Evolutionary conservation across 2,888 invertebrate genomes (phyloP).

Genomic region (Bombyx huttoni): DNA sequence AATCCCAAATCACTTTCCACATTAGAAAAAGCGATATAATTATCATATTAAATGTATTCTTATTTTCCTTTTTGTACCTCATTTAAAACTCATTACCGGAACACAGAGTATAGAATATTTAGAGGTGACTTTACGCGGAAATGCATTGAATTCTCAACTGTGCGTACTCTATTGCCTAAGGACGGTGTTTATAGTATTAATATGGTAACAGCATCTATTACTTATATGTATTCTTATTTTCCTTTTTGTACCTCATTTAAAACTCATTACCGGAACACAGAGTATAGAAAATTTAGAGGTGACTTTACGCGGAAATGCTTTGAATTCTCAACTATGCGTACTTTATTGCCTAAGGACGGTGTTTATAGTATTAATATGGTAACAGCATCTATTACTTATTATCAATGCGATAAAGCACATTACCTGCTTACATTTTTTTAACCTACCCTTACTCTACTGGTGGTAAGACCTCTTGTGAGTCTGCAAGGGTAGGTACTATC

Average conservation of each 20-base stretch:
- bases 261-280: slow-evolving; percentile 26
- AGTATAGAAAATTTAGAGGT: background rate
- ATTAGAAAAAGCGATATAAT: slow-evolving; percentile 6
- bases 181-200: too few species aligned
- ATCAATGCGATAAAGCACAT: too few species aligned
- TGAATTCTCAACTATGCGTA: background rate
- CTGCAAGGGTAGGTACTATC: too few species aligned
- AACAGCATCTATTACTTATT: too few species aligned
- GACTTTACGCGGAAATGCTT: background rate
- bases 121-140: background rate
- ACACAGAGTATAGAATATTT: slow-evolving; percentile 1
- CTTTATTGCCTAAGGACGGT: too few species aligned
- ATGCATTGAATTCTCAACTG: background rate
- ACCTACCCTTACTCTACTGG: too few species aligned
- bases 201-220: too few species aligned
- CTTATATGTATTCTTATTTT: slow-evolving; percentile 11
- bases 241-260: slow-evolving; percentile 27
- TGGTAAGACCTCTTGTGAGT: too few species aligned
- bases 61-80: slow-evolving; percentile 17
- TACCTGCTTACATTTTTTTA: too few species aligned
- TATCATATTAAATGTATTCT: slow-evolving; percentile 7
- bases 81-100: slow-evolving; percentile 36
- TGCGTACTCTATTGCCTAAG: too few species aligned
- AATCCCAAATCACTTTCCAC: slow-evolving; percentile 2
- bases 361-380: too few species aligned